Evolutionary conservation across 2,888 invertebrate genomes (phyloP).

Genomic region (Dromius quadrimaculatus): DNA sequence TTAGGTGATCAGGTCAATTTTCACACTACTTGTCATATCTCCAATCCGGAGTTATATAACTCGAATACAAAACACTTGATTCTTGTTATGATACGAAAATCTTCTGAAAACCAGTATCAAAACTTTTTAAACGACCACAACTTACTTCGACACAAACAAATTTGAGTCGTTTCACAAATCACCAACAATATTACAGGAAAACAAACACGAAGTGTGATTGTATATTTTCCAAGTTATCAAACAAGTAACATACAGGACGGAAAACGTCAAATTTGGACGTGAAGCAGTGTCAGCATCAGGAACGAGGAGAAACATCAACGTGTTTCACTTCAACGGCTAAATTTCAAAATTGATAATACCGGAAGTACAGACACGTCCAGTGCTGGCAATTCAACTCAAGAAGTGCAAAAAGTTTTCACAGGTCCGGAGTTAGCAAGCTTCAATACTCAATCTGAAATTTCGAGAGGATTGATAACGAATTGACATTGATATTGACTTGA

Average conservation of each 20-base stretch:
- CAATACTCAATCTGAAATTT: too few species aligned
- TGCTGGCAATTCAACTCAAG: slow-evolving; percentile 27
- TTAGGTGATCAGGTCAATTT: too few species aligned
- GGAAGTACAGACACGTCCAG: slow-evolving; percentile 33
- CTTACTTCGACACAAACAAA: background rate
- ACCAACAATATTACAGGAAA: slow-evolving; percentile 6
- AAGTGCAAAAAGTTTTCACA: background rate
- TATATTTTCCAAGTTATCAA: slow-evolving; percentile 35
- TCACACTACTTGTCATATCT: too few species aligned
- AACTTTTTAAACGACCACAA: background rate
- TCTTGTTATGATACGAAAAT: too few species aligned
- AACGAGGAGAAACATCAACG: too few species aligned
- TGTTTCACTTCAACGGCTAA: slow-evolving; percentile 23
- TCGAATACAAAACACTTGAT: too few species aligned
- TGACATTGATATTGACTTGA: too few species aligned
- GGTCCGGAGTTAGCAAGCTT: background rate
- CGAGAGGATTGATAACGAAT: too few species aligned
- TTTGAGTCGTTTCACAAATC: background rate
- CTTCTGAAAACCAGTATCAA: too few species aligned
- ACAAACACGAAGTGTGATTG: slow-evolving; percentile 32
- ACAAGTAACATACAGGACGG: slow-evolving; percentile 23
- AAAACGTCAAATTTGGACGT: slow-evolving; percentile 11
- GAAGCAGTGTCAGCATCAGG: slow-evolving; percentile 3
- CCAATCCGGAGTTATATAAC: too few species aligned
- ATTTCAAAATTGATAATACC: slow-evolving; percentile 47